Conservation (phyloP, 2,797 vertebrate species). For the Melopsittacus undulatus region DNA sequence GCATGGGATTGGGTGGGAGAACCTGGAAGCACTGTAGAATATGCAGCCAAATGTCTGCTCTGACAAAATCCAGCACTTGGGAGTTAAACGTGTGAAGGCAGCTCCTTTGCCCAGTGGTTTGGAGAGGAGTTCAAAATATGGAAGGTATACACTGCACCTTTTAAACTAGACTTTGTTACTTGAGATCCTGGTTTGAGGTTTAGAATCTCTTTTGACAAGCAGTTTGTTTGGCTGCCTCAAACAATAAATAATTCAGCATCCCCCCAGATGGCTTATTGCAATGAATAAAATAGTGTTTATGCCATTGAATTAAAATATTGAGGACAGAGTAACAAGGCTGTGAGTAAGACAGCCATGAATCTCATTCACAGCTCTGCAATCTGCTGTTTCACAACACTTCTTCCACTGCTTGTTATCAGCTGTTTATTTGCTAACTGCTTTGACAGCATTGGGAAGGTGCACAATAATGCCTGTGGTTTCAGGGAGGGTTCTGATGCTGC, state of each 20-base stretch:
- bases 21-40: neutral
- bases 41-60: neutral
- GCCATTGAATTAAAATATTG: constrained; percentile 6
- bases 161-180: neutral
- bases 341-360: neutral
- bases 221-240: neutral
- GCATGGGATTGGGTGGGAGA: neutral
- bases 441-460: neutral
- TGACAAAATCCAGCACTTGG: neutral
- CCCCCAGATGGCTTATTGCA: neutral
- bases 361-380: neutral
- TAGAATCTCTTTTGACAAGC: constrained; percentile 8
- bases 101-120: neutral
- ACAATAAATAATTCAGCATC: neutral
- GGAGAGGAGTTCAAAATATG: neutral
- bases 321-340: neutral
- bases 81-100: neutral
- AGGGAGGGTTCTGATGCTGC: neutral
- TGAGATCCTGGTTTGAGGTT: neutral
- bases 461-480: neutral
- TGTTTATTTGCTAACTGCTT: neutral
- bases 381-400: neutral
- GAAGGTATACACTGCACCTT: neutral
- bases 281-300: neutral
- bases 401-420: neutral